Evolutionary conservation across 2,113 vertebrate genomes (phyloP), one percentile per base, ranked within the genome.

Genomic region (Eolophus roseicapilla): DNA sequence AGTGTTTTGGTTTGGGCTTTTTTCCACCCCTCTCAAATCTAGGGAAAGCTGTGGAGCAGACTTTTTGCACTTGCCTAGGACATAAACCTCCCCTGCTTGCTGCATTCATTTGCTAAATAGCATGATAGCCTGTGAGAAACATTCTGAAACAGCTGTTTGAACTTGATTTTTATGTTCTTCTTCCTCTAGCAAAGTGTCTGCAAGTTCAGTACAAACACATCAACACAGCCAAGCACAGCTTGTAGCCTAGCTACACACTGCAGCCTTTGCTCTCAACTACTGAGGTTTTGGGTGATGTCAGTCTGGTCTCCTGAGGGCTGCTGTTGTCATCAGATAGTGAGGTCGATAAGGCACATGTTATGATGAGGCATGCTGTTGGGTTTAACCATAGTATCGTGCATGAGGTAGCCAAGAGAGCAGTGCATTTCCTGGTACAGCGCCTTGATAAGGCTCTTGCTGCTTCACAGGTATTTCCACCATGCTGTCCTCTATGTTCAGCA

Each of bases 211-310:
- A 87, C 86, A 89, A 93, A 90, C 65, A 88, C 64, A 90, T 78
- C 41, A 80, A 90, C 52, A 47, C 1, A 65, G 68, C 10, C 39
- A 46, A 79, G 83, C 92, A 82, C 74, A 52, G 86, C 65, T 73
- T 81, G 83, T 70, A 94, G 76, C 93, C 69, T 41, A 71, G 92
- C 68, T 78, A 69, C 90, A 33, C 4, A 28, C 52, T 87, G 84
- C 65, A 92, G 96, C 74, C 74, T 93, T 65, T 84, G 85, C 88
- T 79, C 77, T 91, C 44, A 89, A 57, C 74, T 49, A 1, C 84
- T 94, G 95, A 97, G 93, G 93, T 96, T 97, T 94, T 90, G 88
- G 68, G 70, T 96, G 92, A 96, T 94, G 95, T 97, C 95, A 95
- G 78, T 57, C 80, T 86, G 79, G 82, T 94, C 92, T 92, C 95